Base-by-base conservation (phyloP, 2,888 invertebrate genomes). In the Acleris emargana region DNA sequence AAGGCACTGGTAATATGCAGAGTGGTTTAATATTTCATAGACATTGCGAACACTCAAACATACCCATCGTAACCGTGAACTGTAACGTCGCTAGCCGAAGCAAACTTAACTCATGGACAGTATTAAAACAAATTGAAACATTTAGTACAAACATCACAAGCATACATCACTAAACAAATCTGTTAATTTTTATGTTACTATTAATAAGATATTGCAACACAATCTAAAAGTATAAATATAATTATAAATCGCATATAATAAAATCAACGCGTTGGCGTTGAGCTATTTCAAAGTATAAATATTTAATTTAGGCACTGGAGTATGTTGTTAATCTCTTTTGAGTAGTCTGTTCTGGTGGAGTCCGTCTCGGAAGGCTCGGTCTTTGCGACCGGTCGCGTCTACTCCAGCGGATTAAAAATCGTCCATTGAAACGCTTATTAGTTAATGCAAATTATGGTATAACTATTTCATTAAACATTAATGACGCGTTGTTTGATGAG, bases 121-220 rank as follows among this genome's bases (percentile, higher is more conserved):
- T 78, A 80, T 79, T 77, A 79, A 81, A 84, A 88, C 85, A 87
- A 83, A 85, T 85, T 83, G 84, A 87, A 87, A 88, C 86, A 86
- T 82, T 79, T 74, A 80, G 76, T 83, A 85, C 82, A 86, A 84
- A 86, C 81, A 77, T 80, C 73, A 72, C 75, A 78, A 79, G 77
- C 75, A 78, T 38, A 77, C 82, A 79, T 75, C 76, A 72, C 72
- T 67, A 79, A 76, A 76, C 72, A 81, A 78, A 79, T 76, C 68
- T 70, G 69, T 75, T 73, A 76, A 73, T 38, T 76, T 74, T 75
- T 72, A 76, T 71, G 67, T 74, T 73, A 66, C 55, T 73, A 32
- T 11, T 73, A 77, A 74, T 74, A 73, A 57, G 68, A 73, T 80
- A 82, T 81, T 81, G 79, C 79, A 81, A 79, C 59, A 55, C 60